These are phyloP conservation scores for Ficedula albicollis DNA, from an alignment of 2,797 vertebrate species.

Conservation along the genomic window DNA sequence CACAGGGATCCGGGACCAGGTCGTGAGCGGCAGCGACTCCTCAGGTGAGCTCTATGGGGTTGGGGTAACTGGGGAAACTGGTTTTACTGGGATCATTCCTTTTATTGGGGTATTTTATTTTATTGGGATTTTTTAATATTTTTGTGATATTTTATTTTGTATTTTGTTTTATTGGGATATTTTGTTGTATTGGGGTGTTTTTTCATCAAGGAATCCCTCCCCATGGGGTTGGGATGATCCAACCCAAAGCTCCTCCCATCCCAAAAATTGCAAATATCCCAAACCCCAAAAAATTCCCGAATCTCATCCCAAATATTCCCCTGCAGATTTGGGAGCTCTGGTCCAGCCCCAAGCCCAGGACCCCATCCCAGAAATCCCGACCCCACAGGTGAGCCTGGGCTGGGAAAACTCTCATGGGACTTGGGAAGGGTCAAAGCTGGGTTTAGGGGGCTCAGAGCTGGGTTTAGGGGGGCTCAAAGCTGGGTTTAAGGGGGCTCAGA, in stretches of 20 bases:
- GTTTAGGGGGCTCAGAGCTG: too few species aligned
- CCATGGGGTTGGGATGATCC: too few species aligned
- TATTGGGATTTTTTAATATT: too few species aligned
- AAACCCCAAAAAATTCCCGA: too few species aligned
- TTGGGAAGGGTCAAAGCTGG: too few species aligned
- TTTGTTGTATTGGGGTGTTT: too few species aligned
- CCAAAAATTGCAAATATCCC: not conserved
- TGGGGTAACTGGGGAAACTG: not conserved
- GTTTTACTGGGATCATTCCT: not conserved
- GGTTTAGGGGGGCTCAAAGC: too few species aligned
- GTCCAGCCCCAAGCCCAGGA: fast-evolving
- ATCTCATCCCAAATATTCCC: not conserved
- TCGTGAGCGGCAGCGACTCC: fast-evolving
- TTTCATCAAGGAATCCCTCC: not conserved
- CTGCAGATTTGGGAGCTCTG: not conserved
- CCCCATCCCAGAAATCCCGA: fast-evolving
- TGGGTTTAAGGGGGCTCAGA: too few species aligned
- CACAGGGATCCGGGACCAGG: not conserved
- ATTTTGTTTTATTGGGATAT: too few species aligned
- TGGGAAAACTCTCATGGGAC: not conserved
- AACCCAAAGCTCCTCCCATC: not conserved
- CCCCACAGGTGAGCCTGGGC: not conserved
- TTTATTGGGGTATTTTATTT: too few species aligned
- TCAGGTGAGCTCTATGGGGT: not conserved
- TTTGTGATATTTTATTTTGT: too few species aligned